These are phyloP conservation scores for Camelus dromedarius DNA, from an alignment of 2,113 vertebrate genomes.

Conservation along the genomic window DNA sequence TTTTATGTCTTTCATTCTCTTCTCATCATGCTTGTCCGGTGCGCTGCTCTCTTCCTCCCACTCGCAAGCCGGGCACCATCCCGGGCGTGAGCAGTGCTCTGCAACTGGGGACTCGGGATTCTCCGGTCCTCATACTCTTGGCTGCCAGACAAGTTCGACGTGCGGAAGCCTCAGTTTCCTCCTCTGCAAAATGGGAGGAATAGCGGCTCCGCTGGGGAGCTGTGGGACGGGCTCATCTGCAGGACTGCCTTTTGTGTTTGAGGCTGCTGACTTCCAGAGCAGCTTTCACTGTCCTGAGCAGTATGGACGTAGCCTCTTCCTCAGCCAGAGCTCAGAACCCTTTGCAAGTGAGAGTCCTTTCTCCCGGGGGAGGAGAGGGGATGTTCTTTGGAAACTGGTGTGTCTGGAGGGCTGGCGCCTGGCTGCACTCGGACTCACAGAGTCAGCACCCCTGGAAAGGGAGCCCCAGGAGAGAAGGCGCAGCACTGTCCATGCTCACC, in stretches of 20 bases:
- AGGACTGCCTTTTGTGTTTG: background rate
- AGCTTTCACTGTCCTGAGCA: background rate
- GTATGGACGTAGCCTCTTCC: background rate
- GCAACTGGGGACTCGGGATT: background rate
- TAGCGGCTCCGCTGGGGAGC: background rate
- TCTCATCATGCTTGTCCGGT: background rate
- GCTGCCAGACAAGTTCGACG: background rate
- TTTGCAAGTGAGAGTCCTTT: background rate
- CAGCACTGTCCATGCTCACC: accelerated
- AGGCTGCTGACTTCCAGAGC: background rate
- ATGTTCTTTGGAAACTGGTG: background rate
- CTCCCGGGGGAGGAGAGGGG: background rate
- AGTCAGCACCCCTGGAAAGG: no score
- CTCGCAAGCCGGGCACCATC: background rate
- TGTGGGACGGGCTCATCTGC: background rate
- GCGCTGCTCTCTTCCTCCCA: background rate
- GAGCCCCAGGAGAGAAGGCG: background rate
- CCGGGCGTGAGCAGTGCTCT: background rate
- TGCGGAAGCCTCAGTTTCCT: background rate
- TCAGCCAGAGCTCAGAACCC: background rate
- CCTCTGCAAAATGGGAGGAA: background rate
- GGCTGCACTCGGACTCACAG: background rate
- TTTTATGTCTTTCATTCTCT: background rate
- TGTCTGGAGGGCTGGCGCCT: background rate
- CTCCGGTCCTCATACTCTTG: background rate